Conservation (phyloP, 37 sponge, comb jelly and placozoan species). For the Oopsacas minuta region DNA sequence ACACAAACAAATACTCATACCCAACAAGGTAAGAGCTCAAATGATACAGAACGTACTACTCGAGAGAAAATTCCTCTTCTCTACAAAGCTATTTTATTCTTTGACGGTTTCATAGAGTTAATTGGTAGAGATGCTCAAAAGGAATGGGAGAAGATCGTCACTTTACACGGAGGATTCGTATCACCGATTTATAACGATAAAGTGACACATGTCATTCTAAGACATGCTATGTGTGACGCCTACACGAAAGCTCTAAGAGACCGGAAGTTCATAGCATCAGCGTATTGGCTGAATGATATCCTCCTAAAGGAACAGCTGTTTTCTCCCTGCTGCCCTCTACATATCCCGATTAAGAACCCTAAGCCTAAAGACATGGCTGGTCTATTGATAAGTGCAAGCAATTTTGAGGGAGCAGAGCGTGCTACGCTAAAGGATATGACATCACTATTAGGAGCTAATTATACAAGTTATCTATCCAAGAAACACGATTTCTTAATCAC, state of each 20-base stretch:
- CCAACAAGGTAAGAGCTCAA: not conserved
- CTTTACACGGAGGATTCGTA: not conserved
- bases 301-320: slow-evolving; percentile 54
- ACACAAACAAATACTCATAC: not conserved
- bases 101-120: not conserved
- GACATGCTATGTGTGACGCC: slow-evolving; percentile 19
- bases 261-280: slow-evolving; percentile 72
- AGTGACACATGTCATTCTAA: slow-evolving; percentile 20
- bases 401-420: slow-evolving; percentile 62
- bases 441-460: slow-evolving; percentile 54
- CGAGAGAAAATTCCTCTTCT: not conserved
- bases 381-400: slow-evolving; percentile 28
- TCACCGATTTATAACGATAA: not conserved
- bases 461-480: slow-evolving; percentile 61
- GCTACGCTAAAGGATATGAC: slow-evolving; percentile 69
- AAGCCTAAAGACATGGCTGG: not conserved
- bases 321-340: slow-evolving; percentile 58
- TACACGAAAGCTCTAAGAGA: slow-evolving; percentile 53
- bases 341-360: slow-evolving; percentile 49
- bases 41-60: not conserved
- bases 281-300: slow-evolving; percentile 91
- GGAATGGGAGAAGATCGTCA: not conserved
- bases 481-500: slow-evolving; percentile 18
- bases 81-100: not conserved
- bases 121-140: not conserved